Base-by-base conservation (phyloP, 2,113 vertebrate species). In the Cyprinus carpio region DNA sequence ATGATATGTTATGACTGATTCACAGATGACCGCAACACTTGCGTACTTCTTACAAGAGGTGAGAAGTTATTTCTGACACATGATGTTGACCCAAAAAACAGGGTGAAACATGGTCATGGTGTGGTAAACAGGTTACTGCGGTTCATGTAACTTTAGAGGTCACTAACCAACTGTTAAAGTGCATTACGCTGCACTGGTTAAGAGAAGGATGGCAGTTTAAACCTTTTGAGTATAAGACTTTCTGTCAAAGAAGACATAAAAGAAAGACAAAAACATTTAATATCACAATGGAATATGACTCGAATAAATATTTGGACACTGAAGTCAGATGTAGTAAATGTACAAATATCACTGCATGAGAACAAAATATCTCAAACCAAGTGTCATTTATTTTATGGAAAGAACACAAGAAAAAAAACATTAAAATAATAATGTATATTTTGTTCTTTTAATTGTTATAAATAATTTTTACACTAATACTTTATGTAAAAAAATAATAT, bases 21-120 rank as follows among this genome's bases (percentile, higher is more conserved):
- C 58, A 46, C 37, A 80, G 25, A 80, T 64, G 78, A 81, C 78
- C 78, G 46, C 31, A 80, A 80, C 76, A 72, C 43, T n/a, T 76
- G 37, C 58, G 40, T 75, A 51, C 71, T 49, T 84, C 62, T 29
- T 74, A 84, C 69, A 67, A 18, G 54, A 76, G 58, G 34, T 10
- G 62, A 76, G 83, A 77, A 11, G 29, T 65, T 58, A 77, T 46
- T 34, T 62, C 25, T 80, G n/a, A 64, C 78, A 65, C 58, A 29
- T 40, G 13, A 37, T 27, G 56, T 11, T 43, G 56, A 80, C 56
- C 56, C 4, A 79, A 62, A 54, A 54, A 54, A 23, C 20, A 40
- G 20, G 18, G 31, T 71, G 31, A 72, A 72, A 72, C 69, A n/a
- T 27, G 9, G 29, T 58, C 75, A n/a, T 56, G 31, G 27, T 37